phyloP scores from a whole-genome alignment of 2,888 invertebrate genomes.

The Marasmarcha lunaedactyla region DNA sequence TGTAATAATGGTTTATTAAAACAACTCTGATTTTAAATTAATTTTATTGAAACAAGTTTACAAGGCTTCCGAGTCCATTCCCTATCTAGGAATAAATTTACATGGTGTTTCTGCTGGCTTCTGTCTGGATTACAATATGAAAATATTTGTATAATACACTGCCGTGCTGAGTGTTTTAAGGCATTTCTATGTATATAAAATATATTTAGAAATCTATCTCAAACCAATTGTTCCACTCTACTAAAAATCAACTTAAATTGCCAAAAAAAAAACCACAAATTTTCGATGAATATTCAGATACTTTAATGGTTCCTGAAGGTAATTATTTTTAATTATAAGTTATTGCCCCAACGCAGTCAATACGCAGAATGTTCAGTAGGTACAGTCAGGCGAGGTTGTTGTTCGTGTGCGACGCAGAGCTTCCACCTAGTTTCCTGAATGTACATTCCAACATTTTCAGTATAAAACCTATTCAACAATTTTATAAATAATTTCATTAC shows the following conservation, averaged over 20 bases:
- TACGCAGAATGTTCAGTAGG: no score
- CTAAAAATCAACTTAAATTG: not conserved
- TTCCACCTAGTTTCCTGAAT: no score
- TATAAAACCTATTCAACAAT: constrained; percentile 43
- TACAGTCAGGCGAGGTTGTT: no score
- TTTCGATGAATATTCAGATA: no score
- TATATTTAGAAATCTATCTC: no score
- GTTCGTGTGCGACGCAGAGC: no score
- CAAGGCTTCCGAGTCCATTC: constrained; percentile 32
- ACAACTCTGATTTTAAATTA: not conserved
- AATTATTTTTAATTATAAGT: no score
- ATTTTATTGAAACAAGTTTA: constrained; percentile 2
- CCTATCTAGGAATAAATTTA: constrained; percentile 23
- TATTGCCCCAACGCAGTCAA: no score
- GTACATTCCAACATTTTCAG: constrained; percentile 22
- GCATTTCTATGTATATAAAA: not conserved
- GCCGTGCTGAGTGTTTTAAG: not conserved
- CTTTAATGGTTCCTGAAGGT: no score
- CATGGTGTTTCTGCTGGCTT: constrained; percentile 1
- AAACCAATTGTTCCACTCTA: no score
- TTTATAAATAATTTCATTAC: constrained; percentile 47
- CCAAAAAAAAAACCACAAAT: no score
- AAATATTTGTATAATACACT: not conserved
- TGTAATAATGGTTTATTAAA: no score
- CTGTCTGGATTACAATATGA: not conserved